Base-by-base conservation (phyloP, 1,140 invertebrate genomes). In the Galendromus occidentalis region DNA sequence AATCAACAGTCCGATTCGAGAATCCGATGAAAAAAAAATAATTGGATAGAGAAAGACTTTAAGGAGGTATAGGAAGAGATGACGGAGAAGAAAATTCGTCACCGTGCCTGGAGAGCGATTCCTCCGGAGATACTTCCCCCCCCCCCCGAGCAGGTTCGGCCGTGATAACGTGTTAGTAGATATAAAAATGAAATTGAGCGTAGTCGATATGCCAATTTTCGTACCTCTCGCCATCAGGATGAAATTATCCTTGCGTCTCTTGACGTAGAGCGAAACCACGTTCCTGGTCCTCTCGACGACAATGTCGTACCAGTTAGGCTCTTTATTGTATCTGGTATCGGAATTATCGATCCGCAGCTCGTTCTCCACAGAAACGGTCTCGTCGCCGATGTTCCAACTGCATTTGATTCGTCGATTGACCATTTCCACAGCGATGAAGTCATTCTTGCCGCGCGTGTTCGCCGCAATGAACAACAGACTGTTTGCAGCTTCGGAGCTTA, bases 381-480 rank as follows among this genome's bases (percentile, higher is more conserved):
- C 84, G 22, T 82, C 84, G 9, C 86, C 87, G 1, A 85, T 78
- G 73, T 87, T 84, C 87, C 86, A 90, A 0, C 83, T 71, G 64
- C 87, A 84, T 66, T 82, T 78, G 14, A 89, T 83, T 65, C 82
- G 83, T 29, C 86, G 79, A 67, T 88, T 80, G 0, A 85, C 77
- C 75, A 91, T 81, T 74, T 91, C 87, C 28, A 93, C 71, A 0
- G 84, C 81, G 22, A 92, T 79, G 68, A 85, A 91, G 69, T 91
- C 87, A 67, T 76, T 73, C 71, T 76, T 66, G 70, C 69, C 66
- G 69, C 44, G 76, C 71, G 77, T 79, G 69, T 82, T 84, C 1
- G 81, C 79, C 18, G 87, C 72, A 64, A 85, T 83, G 33, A 88
- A 78, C 1, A 88, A 71, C 7, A 84, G 76, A 30, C 83, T 82